Evolutionary conservation across 2,113 vertebrate species (phyloP).

Genomic region (Phylloscopus whistleri): DNA sequence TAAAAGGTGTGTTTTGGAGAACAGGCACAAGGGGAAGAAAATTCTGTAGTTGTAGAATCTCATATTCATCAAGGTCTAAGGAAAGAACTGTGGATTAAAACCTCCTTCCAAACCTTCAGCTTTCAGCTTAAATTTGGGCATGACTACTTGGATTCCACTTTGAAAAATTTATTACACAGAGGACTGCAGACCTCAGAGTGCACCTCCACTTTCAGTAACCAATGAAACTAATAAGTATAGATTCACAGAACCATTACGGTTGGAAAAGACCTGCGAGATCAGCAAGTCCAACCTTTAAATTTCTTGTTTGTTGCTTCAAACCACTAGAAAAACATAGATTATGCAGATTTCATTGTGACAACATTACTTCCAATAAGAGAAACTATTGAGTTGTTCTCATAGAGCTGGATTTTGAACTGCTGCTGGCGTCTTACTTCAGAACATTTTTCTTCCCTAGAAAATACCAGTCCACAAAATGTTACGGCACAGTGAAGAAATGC

Average conservation of each 20-base stretch:
- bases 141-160: neutral
- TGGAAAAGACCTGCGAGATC: neutral
- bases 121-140: neutral
- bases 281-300: neutral
- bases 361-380: neutral
- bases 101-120: neutral
- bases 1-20: neutral
- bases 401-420: neutral
- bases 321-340: neutral
- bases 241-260: neutral
- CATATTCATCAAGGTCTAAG: neutral
- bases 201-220: neutral
- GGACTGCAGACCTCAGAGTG: neutral
- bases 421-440: neutral
- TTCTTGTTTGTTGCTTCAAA: neutral
- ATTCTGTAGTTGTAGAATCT: neutral
- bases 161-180: neutral
- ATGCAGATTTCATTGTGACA: neutral
- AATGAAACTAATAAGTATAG: neutral
- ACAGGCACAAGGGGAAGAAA: neutral
- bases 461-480: neutral
- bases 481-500: neutral
- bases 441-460: neutral
- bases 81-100: neutral
- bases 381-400: neutral